These are phyloP conservation scores for Stenurella melanura DNA, from an alignment of 2,888 invertebrate genomes.

Conservation along the genomic window DNA sequence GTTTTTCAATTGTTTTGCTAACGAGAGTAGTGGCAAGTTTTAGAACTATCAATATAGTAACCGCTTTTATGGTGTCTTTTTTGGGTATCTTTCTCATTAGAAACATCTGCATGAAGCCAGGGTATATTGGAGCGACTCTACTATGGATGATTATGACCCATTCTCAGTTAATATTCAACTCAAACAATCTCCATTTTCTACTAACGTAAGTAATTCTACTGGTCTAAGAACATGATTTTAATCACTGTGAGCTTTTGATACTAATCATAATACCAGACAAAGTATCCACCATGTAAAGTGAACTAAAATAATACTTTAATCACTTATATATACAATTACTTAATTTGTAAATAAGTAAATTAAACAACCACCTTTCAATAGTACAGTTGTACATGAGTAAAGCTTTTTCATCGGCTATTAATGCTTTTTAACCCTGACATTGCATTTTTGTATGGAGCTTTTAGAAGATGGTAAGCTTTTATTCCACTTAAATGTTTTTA, in stretches of 20 bases:
- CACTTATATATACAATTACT: too few species aligned
- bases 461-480: conserved; percentile 23
- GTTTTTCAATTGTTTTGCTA: conserved; percentile 48
- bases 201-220: conserved; percentile 70
- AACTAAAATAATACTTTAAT: not conserved
- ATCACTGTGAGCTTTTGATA: conserved; percentile 29
- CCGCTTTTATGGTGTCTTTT: conserved; percentile 67
- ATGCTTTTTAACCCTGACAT: conserved; percentile 29
- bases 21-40: conserved; percentile 2
- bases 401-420: conserved; percentile 35
- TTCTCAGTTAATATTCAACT: conserved; percentile 70
- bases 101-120: conserved; percentile 79
- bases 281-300: not conserved
- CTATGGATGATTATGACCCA: conserved; percentile 71
- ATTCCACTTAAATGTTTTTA: conserved; percentile 4
- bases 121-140: conserved; percentile 76
- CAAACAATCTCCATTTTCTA: conserved; percentile 70
- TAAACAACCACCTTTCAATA: conserved; percentile 17
- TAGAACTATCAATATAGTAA: conserved; percentile 35
- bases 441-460: conserved; percentile 34
- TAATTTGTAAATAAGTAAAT: not conserved
- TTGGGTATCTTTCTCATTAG: conserved; percentile 71
- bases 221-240: conserved; percentile 23
- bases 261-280: conserved; percentile 15
- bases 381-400: conserved; percentile 25